Conservation (phyloP, 2,797 vertebrate species). For the Parauchenoglanis ngamensis region DNA sequence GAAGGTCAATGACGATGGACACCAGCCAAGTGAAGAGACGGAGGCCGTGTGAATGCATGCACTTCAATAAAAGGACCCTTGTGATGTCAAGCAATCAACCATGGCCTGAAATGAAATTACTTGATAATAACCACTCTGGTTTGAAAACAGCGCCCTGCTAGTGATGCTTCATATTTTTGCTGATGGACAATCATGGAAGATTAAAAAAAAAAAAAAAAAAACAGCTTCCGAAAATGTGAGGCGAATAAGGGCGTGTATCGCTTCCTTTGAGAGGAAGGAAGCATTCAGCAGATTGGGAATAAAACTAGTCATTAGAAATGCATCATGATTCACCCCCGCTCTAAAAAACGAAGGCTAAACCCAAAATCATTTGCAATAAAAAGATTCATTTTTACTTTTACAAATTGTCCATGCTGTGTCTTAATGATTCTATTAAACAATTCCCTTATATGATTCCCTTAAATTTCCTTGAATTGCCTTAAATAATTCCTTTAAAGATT, state of each 20-base stretch:
- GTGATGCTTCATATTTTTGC: background rate
- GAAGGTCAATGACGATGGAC: slow-evolving; percentile 1
- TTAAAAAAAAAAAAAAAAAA: background rate
- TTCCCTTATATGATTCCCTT: background rate
- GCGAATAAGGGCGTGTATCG: background rate
- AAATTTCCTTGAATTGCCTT: no score
- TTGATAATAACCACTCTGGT: background rate
- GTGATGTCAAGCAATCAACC: slow-evolving; percentile 2
- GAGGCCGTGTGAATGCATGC: background rate
- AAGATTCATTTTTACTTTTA: no score
- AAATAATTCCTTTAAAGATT: background rate
- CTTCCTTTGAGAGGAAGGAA: background rate
- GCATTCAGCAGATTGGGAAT: no score
- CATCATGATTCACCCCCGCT: background rate
- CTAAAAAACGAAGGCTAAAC: no score
- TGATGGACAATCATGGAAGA: background rate
- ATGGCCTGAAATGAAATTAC: background rate
- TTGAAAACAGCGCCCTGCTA: background rate
- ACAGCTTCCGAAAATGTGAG: background rate
- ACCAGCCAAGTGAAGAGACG: background rate
- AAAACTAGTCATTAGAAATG: background rate
- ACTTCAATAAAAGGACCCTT: slow-evolving; percentile 10
- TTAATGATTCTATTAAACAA: background rate
- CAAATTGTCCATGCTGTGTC: background rate
- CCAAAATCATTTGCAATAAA: no score